Percentiles rank a stretch among this genome's conserved stretches.
These are phyloP conservation scores for Sussaba pulchella DNA, from an alignment of 2,888 invertebrate species.

Conservation along the genomic window DNA sequence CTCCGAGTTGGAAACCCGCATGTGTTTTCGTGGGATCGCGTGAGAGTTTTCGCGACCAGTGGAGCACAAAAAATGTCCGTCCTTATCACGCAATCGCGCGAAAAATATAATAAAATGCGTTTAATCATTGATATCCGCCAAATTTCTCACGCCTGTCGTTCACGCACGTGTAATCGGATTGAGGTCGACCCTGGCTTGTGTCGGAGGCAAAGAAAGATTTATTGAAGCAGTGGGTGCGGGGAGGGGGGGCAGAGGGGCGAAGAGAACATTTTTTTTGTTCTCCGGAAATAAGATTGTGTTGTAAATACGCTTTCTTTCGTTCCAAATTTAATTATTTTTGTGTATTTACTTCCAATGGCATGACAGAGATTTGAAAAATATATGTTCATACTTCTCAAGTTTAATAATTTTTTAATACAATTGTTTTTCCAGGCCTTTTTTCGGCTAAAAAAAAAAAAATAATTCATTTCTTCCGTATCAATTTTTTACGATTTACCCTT, in stretches of 20 bases:
- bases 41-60: no score
- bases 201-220: no score
- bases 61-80: constrained; percentile 3
- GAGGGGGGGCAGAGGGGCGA: neutral
- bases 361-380: no score
- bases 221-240: no score
- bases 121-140: constrained; percentile 8
- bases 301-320: neutral
- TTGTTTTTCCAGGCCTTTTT: no score
- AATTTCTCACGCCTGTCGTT: neutral
- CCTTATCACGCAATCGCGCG: neutral
- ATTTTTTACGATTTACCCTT: no score
- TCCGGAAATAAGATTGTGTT: neutral
- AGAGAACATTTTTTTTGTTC: neutral
- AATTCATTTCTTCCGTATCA: no score
- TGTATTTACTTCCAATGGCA: neutral
- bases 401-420: no score
- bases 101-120: constrained; percentile 27
- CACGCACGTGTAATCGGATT: neutral
- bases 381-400: no score
- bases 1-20: constrained; percentile 4
- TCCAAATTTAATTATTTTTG: neutral
- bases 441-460: no score
- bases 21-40: neutral
- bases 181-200: no score